Evolutionary conservation across 2,797 vertebrate genomes (phyloP), one percentile per base, ranked within the genome.

Genomic region (Peromyscus nudipes): DNA sequence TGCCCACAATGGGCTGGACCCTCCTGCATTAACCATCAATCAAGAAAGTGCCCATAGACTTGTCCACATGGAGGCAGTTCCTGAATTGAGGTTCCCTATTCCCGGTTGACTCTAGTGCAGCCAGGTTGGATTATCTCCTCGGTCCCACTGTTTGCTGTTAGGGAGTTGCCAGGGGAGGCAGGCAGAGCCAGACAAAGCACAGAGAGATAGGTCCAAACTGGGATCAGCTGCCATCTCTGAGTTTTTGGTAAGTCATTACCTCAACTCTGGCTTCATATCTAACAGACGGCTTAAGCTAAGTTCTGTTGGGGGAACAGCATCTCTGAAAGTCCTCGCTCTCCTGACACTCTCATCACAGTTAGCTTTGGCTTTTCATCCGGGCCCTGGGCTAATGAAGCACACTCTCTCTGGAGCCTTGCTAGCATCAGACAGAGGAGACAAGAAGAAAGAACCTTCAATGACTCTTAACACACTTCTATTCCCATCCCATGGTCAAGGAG

Each of bases 101-200:
- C 23, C 84, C 4, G 27, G 65, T 6, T 69, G 21, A 27, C 84
- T 86, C 65, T 52, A 85, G 31, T 16, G 21, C 13, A 67, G 11
- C 80, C 37, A 0, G 2, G 31, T 4, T n/a, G 69, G 13, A 1
- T 55, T 0, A 16, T 40, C 52, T 21, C n/a, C n/a, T 4, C 2
- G 2, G 7, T 14, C 52, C 89, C 46, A 14, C 13, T 0, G 25
- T 46, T 57, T 25, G 49, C 34, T 21, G 19, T 62, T 27, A 12
- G 57, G 29, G 55, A 52, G 49, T 67, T 43, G 0, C 46, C 37
- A 46, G n/a, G 71, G 37, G 55, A 60, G 21, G 46, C 4, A 89
- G 10, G 43, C 37, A 37, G n/a, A 62, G 29, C 14, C 40, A 49
- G 43, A 52, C 13, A 37, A 46, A 25, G n/a, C 1, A 1, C 4